Conservation (phyloP, 2,113 vertebrate species). For the Raja brachyura region DNA sequence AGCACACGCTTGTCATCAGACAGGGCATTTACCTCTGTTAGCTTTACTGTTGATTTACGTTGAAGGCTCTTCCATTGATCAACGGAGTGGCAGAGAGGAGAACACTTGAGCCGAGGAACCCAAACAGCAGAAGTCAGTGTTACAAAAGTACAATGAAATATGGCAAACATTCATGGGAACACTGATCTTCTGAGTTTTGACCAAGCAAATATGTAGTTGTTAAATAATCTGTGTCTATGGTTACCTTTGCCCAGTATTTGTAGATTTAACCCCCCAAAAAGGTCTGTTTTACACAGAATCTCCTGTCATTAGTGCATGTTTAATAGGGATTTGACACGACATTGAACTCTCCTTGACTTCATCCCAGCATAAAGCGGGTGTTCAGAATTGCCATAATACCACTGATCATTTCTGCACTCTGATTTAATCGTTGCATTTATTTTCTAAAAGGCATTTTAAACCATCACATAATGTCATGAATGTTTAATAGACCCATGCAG, state of each 20-base stretch:
- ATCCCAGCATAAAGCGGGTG: not conserved
- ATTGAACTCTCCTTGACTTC: conserved; percentile 26
- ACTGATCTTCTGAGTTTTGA: not conserved
- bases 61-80: conserved; percentile 12
- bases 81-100: not conserved
- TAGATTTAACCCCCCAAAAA: not conserved
- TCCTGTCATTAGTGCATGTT: not conserved
- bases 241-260: not conserved
- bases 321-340: not conserved
- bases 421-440: not conserved
- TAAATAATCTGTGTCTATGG: not conserved
- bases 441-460: not conserved
- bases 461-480: not conserved
- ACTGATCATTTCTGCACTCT: not conserved
- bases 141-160: not conserved
- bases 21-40: conserved; percentile 12
- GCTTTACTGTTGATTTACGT: conserved; percentile 11
- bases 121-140: not conserved
- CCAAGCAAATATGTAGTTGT: not conserved
- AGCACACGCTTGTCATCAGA: not conserved
- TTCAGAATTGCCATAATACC: not conserved
- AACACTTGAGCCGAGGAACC: not conserved
- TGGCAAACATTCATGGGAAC: not conserved
- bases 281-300: not conserved
- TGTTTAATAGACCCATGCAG: not conserved